Conservation (phyloP, 1,140 invertebrate species). For the Solenopsis fugax region DNA sequence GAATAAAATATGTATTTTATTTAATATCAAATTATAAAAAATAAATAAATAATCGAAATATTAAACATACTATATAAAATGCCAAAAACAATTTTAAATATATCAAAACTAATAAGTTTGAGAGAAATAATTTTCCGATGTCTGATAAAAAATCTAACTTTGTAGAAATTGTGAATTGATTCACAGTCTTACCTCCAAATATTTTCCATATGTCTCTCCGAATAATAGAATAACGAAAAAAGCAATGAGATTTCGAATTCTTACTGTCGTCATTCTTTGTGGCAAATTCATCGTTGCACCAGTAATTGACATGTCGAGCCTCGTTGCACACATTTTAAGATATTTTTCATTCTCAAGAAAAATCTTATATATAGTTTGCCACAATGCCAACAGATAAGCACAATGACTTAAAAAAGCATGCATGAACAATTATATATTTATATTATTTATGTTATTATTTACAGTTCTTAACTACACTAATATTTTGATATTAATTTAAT, state of each 20-base stretch:
- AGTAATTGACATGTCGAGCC: constrained; percentile 3
- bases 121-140: constrained; percentile 66
- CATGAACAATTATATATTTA: constrained; percentile 2
- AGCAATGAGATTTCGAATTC: background rate
- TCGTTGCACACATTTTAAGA: constrained; percentile 9
- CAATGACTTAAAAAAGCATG: background rate
- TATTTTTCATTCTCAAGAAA: constrained; percentile 60
- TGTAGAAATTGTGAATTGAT: background rate
- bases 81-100: constrained; percentile 71
- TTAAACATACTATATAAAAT: background rate
- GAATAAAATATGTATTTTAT: background rate
- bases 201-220: constrained; percentile 62
- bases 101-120: constrained; percentile 8
- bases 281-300: constrained; percentile 20
- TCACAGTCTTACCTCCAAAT: constrained; percentile 79
- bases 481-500: background rate
- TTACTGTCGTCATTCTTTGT: constrained; percentile 16
- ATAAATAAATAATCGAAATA: constrained; percentile 51
- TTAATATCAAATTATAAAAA: constrained; percentile 11
- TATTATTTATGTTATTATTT: constrained; percentile 21
- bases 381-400: background rate
- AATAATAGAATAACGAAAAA: constrained; percentile 21
- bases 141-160: constrained; percentile 55
- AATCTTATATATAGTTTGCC: background rate
- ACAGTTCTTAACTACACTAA: constrained; percentile 7